Base-by-base conservation (phyloP, 2,797 vertebrate species). In the Arnoldichthys spilopterus region DNA sequence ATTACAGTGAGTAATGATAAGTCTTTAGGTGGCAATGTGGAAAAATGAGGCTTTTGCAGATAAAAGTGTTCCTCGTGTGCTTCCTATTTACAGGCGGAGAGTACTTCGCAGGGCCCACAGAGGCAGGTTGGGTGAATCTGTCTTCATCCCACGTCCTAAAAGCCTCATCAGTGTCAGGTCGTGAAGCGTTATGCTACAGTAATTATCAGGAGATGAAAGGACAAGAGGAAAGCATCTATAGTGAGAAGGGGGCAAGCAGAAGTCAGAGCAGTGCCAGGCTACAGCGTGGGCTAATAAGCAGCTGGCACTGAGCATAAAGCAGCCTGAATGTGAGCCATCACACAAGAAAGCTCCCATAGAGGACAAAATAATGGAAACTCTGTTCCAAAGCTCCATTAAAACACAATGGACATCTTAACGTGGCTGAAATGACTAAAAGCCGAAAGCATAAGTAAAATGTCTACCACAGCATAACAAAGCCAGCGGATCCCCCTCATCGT, bases 201-300 rank as follows among this genome's bases (percentile, higher is more conserved):
- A 87, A 88, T 89, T 86, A 86, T 58, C 37, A 85, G 77, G 54
- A 72, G 77, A 89, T 87, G 43, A 86, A 87, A 84, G 16, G 26
- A 73, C 61, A n/a, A 62, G 70, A 80, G 47, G 81, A 82, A 79
- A 76, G 22, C 20, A 12, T 51, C 62, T 63, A 37, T 37, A 63
- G 32, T 13, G 51, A 8, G 47, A 61, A 40, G 53, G 9, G 64
- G 24, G 30, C 45, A 68, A 69, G 28, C 51, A 15, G 34, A 34
- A 49, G 20, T 18, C 49, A 22, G 40, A 22, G 22, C 32, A 43
- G 13, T 7, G 4, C 40, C 47, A 72, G 53, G 28, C 9, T 54
- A 49, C 59, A 59, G 15, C 34, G 53, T 16, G 28, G 22, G 15
- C 24, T 70, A 34, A 56, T 66, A 67, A 16, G 24, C 72, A 28